A percentile compares a stretch with the other conserved stretches of the same genome.
Conservation (phyloP, 1,140 invertebrate genomes). For the Lordiphosa stackelbergi region DNA sequence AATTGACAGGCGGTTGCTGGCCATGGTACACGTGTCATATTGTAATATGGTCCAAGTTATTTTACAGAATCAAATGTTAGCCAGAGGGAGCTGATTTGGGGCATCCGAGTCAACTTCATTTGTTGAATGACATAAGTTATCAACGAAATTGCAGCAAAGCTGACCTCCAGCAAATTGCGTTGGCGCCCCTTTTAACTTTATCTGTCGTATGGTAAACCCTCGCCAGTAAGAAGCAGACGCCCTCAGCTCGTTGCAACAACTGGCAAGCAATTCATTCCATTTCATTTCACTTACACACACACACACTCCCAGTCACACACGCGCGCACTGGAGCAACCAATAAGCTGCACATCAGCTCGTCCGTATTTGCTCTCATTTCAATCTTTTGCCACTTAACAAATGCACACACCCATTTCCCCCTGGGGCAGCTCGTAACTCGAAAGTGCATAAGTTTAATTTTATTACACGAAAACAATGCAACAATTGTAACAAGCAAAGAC, state of each 20-base stretch:
- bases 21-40: conserved; percentile 1
- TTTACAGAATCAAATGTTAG: conserved; percentile 5
- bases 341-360: conserved; percentile 57
- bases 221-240: conserved; percentile 9
- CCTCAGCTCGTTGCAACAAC: conserved; percentile 25
- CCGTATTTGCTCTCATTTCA: conserved; percentile 64
- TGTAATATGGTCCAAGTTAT: conserved; percentile 62
- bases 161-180: conserved; percentile 69
- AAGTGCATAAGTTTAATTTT: conserved; percentile 72
- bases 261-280: conserved; percentile 62
- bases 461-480: conserved; percentile 74
- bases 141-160: conserved; percentile 65
- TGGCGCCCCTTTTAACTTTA: conserved; percentile 61
- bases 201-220: conserved; percentile 59
- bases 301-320: conserved; percentile 32
- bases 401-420: conserved; percentile 50
- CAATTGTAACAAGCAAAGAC: conserved; percentile 44
- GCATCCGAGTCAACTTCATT: conserved; percentile 66
- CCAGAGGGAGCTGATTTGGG: conserved; percentile 4
- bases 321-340: conserved; percentile 32
- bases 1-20: conserved; percentile 52
- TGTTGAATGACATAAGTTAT: conserved; percentile 73
- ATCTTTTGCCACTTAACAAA: conserved; percentile 74
- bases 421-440: conserved; percentile 12
- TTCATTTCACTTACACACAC: conserved; percentile 69